Conservation (phyloP, 2,888 invertebrate genomes). For the Scaptomyza parva region DNA sequence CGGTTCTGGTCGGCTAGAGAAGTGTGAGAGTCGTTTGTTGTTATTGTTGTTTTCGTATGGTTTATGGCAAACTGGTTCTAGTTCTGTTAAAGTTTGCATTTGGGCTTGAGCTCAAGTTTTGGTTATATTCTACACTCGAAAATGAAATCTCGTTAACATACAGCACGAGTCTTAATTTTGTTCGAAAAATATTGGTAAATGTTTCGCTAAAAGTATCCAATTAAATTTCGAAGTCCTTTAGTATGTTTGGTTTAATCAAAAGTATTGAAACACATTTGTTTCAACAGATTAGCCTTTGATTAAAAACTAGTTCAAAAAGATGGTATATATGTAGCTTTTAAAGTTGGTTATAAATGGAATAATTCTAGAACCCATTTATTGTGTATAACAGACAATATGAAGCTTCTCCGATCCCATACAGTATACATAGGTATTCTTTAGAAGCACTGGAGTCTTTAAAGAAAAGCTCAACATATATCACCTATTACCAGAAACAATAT, state of each 20-base stretch:
- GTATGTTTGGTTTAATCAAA: too few species aligned
- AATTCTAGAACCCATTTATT: too few species aligned
- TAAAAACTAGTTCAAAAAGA: neutral
- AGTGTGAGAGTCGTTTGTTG: conserved; percentile 4
- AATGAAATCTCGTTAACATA: neutral
- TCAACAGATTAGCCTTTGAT: neutral
- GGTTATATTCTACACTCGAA: neutral
- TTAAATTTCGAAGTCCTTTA: neutral
- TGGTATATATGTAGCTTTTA: too few species aligned
- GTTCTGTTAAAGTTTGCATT: conserved; percentile 34
- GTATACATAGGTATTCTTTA: too few species aligned
- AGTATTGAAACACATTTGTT: too few species aligned
- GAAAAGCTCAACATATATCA: too few species aligned
- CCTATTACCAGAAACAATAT: too few species aligned
- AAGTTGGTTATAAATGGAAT: too few species aligned
- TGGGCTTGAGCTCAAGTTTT: conserved; percentile 2
- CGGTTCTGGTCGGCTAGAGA: conserved; percentile 17
- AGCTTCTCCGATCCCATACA: too few species aligned
- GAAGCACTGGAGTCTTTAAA: too few species aligned
- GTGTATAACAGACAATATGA: too few species aligned
- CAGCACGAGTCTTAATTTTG: neutral
- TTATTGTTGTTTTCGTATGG: conserved; percentile 8
- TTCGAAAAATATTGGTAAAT: neutral
- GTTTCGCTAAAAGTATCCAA: too few species aligned
- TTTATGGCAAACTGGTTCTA: conserved; percentile 48